Conservation (phyloP, 2,113 vertebrate genomes). For the Corydoras maculifer region DNA sequence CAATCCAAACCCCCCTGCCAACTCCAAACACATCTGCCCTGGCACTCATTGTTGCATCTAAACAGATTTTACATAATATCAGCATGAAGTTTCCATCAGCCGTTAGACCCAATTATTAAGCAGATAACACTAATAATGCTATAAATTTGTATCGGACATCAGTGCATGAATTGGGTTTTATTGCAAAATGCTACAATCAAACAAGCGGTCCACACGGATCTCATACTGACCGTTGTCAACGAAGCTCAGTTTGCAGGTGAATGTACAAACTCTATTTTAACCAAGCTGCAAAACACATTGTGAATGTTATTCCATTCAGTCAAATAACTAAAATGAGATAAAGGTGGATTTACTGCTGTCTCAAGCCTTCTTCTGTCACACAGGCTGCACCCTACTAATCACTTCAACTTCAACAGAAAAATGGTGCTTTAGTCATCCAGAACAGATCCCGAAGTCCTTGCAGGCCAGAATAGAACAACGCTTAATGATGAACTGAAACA, state of each 20-base stretch:
- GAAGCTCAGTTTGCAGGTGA: background rate
- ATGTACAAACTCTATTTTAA: background rate
- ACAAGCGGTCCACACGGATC: background rate
- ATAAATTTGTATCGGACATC: background rate
- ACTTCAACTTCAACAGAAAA: background rate
- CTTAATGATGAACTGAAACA: slow-evolving; percentile 3
- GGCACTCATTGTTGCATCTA: slow-evolving; percentile 11
- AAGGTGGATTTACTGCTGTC: background rate
- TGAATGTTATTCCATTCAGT: background rate
- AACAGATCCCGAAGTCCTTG: slow-evolving; percentile 8
- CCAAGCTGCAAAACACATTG: background rate
- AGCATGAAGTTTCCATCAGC: too few species aligned
- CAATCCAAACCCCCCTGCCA: slow-evolving; percentile 25
- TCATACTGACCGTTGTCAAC: background rate
- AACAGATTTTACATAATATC: slow-evolving; percentile 7
- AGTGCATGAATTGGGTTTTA: background rate
- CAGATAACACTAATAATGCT: too few species aligned
- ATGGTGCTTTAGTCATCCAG: background rate
- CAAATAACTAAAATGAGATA: background rate
- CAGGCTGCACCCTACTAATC: background rate
- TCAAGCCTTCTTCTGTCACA: slow-evolving; percentile 1
- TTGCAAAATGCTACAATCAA: background rate
- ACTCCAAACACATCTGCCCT: slow-evolving; percentile 34
- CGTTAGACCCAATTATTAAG: too few species aligned
- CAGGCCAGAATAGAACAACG: slow-evolving; percentile 4